Evolutionary conservation across 2,797 vertebrate species (phyloP), one percentile per base, ranked within the genome.

Genomic region (Pseudochromis fuscus): DNA sequence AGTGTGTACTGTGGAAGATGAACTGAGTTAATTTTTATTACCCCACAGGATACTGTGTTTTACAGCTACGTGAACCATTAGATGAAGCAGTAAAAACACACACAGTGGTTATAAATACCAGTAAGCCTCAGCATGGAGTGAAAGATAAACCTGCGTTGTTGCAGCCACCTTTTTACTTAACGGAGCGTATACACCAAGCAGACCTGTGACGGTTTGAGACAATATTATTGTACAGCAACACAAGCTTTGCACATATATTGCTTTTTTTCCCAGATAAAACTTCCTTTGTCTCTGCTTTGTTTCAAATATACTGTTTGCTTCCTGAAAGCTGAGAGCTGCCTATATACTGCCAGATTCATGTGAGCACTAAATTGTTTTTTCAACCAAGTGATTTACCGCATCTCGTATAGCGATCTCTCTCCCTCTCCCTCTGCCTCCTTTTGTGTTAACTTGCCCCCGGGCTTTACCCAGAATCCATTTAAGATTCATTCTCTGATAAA

Each of bases 401-500:
- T 73, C 70, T 77, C 59, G 12, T 68, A 23, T 49, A 67, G 61
- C 33, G 21, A 42, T 52, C 38, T 60, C 40, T 53, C 52, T 66
- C 62, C 38, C 48, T 15, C 30, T 25, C 57, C 27, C 13, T 49
- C 40, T 25, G 44, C 7, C 56, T 50, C 27, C 23, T 9, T 79
- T 63, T 85, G 52, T 67, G 46, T 86, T 75, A 76, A 82, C 81
- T 75, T 83, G 65, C 88, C 81, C 59, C 60, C 1, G 24, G 81
- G 78, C 75, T 79, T 75, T 55, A 68, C 82, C 71, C 66, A 68
- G 28, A 87, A 91, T 81, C 77, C 72, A 79, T 87, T 91, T 79
- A 72, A 76, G 79, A 85, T 91, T 79, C 48, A 69, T 81, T 70
- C 67, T 58, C 31, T 56, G 88, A 88, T 90, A 82, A 77, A 85